These are phyloP conservation scores for Drosophila kohkoa DNA, from an alignment of 1,140 invertebrate species.

Conservation along the genomic window DNA sequence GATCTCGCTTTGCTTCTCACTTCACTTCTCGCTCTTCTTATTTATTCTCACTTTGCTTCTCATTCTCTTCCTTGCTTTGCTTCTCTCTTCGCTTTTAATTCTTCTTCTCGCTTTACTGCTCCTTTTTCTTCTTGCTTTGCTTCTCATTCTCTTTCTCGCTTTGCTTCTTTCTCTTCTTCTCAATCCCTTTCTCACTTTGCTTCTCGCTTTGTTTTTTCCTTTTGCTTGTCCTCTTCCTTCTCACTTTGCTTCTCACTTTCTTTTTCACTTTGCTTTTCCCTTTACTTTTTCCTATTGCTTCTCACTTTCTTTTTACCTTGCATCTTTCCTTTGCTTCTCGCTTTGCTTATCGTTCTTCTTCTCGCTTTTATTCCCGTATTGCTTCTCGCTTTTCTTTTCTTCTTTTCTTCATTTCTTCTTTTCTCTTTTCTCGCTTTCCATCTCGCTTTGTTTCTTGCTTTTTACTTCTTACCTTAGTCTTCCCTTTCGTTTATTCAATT, in stretches of 20 bases:
- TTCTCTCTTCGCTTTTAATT: not conserved
- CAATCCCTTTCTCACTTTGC: not conserved
- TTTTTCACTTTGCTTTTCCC: too few relatives aligned
- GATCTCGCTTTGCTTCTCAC: not conserved
- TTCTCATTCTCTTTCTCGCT: not conserved
- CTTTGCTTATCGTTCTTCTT: too few relatives aligned
- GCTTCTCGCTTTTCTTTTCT: too few relatives aligned
- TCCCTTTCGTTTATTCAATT: too few relatives aligned
- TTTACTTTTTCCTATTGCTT: not conserved
- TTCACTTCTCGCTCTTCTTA: not conserved
- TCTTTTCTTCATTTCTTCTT: too few relatives aligned
- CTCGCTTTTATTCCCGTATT: too few relatives aligned
- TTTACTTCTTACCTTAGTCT: too few relatives aligned
- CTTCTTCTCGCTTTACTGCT: not conserved
- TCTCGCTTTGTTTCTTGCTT: too few relatives aligned
- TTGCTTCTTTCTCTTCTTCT: not conserved
- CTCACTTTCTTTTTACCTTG: not conserved
- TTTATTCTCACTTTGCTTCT: not conserved
- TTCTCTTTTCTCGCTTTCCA: too few relatives aligned
- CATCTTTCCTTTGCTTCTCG: not conserved
- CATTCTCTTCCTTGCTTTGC: not conserved
- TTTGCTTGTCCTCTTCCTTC: not conserved
- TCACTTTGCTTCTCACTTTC: not conserved
- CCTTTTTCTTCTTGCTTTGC: not conserved
- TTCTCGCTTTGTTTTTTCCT: not conserved